Evolutionary conservation across 2,888 invertebrate genomes (phyloP).

Genomic region (Drosophila fulvimacula): DNA sequence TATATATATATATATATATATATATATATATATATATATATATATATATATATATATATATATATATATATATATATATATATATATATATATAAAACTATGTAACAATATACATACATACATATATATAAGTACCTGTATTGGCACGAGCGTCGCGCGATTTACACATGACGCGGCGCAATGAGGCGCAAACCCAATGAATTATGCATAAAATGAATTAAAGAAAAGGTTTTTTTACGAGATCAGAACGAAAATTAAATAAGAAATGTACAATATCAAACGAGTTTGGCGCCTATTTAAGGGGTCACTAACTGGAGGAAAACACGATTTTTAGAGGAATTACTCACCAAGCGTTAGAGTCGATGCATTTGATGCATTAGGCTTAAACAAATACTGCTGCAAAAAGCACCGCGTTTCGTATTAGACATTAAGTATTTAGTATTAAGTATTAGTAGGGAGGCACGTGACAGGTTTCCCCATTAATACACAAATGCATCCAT

Average conservation of each 20-base stretch:
- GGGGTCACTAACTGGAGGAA: conserved; percentile 47
- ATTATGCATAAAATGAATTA: conserved; percentile 51
- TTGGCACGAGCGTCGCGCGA: conserved; percentile 53
- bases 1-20: conserved; percentile 19
- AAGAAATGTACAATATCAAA: conserved; percentile 14
- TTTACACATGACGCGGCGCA: conserved; percentile 50
- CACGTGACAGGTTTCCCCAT: conserved; percentile 46
- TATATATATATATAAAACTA: conserved; percentile 22
- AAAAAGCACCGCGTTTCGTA: conserved; percentile 25
- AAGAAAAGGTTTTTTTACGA: conserved; percentile 28
- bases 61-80: not conserved
- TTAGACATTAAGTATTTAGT: conserved; percentile 12
- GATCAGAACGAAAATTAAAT: conserved; percentile 6
- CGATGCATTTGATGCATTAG: not conserved
- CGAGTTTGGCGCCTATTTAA: conserved; percentile 24
- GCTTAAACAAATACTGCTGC: conserved; percentile 5
- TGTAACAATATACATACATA: conserved; percentile 25
- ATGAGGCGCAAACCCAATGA: conserved; percentile 34
- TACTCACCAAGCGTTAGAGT: conserved; percentile 5
- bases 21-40: conserved; percentile 17
- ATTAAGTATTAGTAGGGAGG: conserved; percentile 3
- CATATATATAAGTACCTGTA: not conserved
- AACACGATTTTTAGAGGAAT: conserved; percentile 7
- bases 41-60: conserved; percentile 29
- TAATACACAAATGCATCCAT: conserved; percentile 7